These are phyloP conservation scores for Cynopterus brachyotis DNA, from an alignment of 2,113 vertebrate genomes.

Conservation along the genomic window DNA sequence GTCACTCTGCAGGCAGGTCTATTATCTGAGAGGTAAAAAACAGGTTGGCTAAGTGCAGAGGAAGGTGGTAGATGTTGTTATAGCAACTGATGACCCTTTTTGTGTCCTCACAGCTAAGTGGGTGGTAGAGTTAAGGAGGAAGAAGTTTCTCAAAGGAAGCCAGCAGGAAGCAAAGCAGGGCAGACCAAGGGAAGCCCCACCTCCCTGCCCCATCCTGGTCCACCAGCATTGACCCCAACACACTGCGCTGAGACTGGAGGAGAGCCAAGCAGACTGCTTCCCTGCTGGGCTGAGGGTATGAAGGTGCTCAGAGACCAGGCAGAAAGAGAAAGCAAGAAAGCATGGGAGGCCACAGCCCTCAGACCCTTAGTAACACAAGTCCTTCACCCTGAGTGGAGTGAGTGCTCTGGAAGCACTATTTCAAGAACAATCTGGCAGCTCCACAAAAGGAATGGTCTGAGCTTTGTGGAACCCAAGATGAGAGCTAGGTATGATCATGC, in stretches of 20 bases:
- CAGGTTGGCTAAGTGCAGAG: not conserved
- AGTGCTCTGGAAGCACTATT: not conserved
- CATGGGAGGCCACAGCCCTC: not conserved
- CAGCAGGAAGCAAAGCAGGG: not conserved
- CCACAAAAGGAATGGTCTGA: not conserved
- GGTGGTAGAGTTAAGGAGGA: not conserved
- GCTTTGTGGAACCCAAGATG: not conserved
- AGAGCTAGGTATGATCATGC: not conserved
- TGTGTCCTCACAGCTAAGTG: not conserved
- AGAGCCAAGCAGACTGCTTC: not conserved
- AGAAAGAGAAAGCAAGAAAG: not conserved
- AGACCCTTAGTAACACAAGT: not conserved
- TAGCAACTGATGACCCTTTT: conserved; percentile 50
- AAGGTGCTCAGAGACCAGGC: not conserved
- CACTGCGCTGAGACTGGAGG: not conserved
- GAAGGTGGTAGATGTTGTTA: conserved; percentile 32
- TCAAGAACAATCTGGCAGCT: not conserved
- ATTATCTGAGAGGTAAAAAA: not conserved
- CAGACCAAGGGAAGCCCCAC: not conserved
- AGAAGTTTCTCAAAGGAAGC: not conserved
- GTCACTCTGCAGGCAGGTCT: not conserved
- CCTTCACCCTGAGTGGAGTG: not conserved
- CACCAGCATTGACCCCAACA: not conserved
- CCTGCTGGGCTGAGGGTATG: not conserved
- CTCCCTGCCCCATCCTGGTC: not conserved